Evolutionary conservation across 2,888 invertebrate genomes (phyloP).

Genomic region (Dynastes maya): DNA sequence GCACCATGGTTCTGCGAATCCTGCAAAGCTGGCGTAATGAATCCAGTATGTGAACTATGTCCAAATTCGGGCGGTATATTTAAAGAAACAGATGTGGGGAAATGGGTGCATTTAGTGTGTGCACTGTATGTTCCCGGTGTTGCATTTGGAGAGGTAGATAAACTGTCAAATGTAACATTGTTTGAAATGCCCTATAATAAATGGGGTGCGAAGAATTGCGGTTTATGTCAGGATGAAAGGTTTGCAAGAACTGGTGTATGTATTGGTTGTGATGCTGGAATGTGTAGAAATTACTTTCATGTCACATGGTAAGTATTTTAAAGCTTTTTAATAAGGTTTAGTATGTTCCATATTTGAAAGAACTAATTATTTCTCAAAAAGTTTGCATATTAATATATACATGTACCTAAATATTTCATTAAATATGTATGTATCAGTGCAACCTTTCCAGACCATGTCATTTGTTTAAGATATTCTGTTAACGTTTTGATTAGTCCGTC

Average conservation of each 20-base stretch:
- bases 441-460: too few species aligned
- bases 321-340: too few species aligned
- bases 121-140: conserved; percentile 98
- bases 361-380: too few species aligned
- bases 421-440: too few species aligned
- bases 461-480: too few species aligned
- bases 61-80: conserved; percentile 93
- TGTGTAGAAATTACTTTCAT: conserved; percentile 98
- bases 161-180: conserved; percentile 91
- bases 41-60: conserved; percentile 95
- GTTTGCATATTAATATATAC: too few species aligned
- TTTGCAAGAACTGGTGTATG: conserved; percentile 95
- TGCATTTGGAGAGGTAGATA: conserved; percentile 95
- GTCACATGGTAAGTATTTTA: conserved; percentile 86
- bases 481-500: too few species aligned
- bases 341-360: too few species aligned
- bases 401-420: too few species aligned
- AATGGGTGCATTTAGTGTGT: conserved; percentile 99
- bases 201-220: conserved; percentile 96
- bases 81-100: conserved; percentile 97
- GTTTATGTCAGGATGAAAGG: conserved; percentile 89
- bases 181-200: conserved; percentile 98
- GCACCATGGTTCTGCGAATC: conserved; percentile 99
- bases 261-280: conserved; percentile 98
- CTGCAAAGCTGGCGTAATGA: conserved; percentile 91